Evolutionary conservation across 2,113 vertebrate genomes (phyloP).

Genomic region (Scomber colias): DNA sequence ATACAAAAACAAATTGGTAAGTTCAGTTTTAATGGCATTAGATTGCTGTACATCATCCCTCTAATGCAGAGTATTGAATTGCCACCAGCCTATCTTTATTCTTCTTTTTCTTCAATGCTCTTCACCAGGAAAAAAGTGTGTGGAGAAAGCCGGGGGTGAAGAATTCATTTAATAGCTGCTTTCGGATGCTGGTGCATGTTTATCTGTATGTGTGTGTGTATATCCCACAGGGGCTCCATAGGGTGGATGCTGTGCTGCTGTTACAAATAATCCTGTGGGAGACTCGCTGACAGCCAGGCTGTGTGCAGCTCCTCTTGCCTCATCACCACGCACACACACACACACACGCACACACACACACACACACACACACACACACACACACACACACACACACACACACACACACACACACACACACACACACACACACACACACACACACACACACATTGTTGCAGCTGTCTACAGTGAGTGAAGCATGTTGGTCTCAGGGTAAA

Average conservation of each 20-base stretch:
- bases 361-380: constrained; percentile 4
- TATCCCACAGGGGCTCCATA: constrained; percentile 43
- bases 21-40: not conserved
- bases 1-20: not conserved
- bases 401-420: not conserved
- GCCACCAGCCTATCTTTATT: constrained; percentile 6
- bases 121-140: constrained; percentile 14
- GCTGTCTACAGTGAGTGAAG: constrained; percentile 33
- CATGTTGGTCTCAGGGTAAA: constrained; percentile 63
- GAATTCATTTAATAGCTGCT: constrained; percentile 37
- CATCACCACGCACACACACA: constrained; percentile 38
- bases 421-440: constrained; percentile 13
- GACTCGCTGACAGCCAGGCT: constrained; percentile 58
- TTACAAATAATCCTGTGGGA: constrained; percentile 50
- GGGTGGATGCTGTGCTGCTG: constrained; percentile 40
- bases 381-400: constrained; percentile 5
- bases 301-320: constrained; percentile 23
- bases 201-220: constrained; percentile 22
- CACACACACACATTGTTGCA: constrained; percentile 14
- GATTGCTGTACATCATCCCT: not conserved
- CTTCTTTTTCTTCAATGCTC: not conserved
- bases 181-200: constrained; percentile 9
- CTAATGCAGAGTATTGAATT: not conserved
- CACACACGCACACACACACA: constrained; percentile 1
- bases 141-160: constrained; percentile 35